Evolutionary conservation across 2,113 vertebrate species (phyloP), one percentile per base, ranked within the genome.

Genomic region (Scomber colias): DNA sequence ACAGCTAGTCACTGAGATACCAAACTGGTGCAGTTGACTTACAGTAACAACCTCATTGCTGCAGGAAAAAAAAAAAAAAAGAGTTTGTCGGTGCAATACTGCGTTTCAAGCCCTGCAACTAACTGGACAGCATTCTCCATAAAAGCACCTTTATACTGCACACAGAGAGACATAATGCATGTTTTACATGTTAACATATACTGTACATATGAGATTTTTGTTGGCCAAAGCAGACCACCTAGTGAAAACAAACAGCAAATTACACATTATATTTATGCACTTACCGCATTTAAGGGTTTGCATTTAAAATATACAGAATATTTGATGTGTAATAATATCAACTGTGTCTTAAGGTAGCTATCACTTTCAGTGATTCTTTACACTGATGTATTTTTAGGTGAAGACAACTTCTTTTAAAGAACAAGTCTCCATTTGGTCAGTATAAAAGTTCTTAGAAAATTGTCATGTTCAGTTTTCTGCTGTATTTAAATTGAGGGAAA

Each of bases 181-280:
- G 45, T 7, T 19, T 71, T 19, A 62, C 51, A 54, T 24, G 46
- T 19, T 40, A n/a, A 51, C 4, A 55, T 16, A 24, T 51, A 48
- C n/a, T 73, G 49, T 60, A 63, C 55, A 51, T 12, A 44, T 0
- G 40, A 60, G 17, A 48, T 15, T 60, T 59, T 16, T 54, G 44
- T 13, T 27, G 73, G 46, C 44, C 62, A 35, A 80, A 65, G n/a
- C 59, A 49, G 44, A 61, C 12, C 11, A 48, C 30, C 65, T 44
- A 46, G 11, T 50, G 17, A 55, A 45, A 51, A 71, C 72, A 10
- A 69, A 71, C 30, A 44, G 14, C 4, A 8, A 53, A 45, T 19
- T 64, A 64, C 71, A 80, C n/a, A 50, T 11, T 61, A 40, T 4
- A 48, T 78, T 73, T 74, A 80, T 40, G 82, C 40, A 75, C 30